Conservation (phyloP, 2,888 invertebrate species). For the Eulithis testata region DNA sequence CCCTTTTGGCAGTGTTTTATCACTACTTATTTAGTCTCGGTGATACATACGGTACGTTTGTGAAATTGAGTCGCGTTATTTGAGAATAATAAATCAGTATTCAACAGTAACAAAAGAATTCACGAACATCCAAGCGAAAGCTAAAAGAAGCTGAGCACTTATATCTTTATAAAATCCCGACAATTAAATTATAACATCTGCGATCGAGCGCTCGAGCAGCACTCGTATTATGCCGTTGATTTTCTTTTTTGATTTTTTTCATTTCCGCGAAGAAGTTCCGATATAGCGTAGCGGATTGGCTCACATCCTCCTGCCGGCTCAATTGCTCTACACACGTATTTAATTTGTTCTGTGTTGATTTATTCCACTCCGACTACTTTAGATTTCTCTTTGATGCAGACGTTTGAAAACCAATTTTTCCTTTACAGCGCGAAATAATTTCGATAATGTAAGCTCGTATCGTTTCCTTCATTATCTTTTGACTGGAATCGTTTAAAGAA, state of each 20-base stretch:
- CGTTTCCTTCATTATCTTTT: slow-evolving; percentile 18
- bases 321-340: slow-evolving; percentile 69
- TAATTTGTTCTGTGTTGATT: slow-evolving; percentile 75
- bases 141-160: slow-evolving; percentile 18
- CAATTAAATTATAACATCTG: slow-evolving; percentile 59
- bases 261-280: slow-evolving; percentile 60
- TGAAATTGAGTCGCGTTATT: slow-evolving; percentile 14
- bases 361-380: slow-evolving; percentile 68
- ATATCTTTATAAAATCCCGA: slow-evolving; percentile 32
- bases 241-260: slow-evolving; percentile 50
- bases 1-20: slow-evolving; percentile 46
- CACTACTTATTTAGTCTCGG: slow-evolving; percentile 39
- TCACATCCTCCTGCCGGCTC: slow-evolving; percentile 56
- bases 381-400: slow-evolving; percentile 62
- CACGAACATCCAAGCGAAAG: slow-evolving; percentile 8
- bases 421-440: slow-evolving; percentile 41
- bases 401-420: slow-evolving; percentile 53
- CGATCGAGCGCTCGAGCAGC: slow-evolving; percentile 48
- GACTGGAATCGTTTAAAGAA: not conserved
- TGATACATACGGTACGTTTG: slow-evolving; percentile 35
- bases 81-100: not conserved
- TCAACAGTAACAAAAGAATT: slow-evolving; percentile 8
- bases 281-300: slow-evolving; percentile 55
- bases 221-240: slow-evolving; percentile 53
- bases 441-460: slow-evolving; percentile 5